Conservation (phyloP, 2,113 vertebrate genomes). For the Dolichotis patagonum region DNA sequence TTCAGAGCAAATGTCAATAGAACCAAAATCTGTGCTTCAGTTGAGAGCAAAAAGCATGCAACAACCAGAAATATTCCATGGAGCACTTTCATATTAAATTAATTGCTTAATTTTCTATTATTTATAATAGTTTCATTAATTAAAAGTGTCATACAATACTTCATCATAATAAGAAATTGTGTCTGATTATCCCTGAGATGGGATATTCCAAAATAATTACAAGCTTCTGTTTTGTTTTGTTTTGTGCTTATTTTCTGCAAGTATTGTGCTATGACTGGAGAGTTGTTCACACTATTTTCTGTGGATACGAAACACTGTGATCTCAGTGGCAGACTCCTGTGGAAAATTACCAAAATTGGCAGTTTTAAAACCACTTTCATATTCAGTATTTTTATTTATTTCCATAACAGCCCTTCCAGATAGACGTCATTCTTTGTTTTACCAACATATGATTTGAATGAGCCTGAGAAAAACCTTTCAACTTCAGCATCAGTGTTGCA, state of each 20-base stretch:
- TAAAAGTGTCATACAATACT: background rate
- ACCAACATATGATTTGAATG: background rate
- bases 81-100: background rate
- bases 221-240: background rate
- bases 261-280: background rate
- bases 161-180: background rate
- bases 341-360: no score
- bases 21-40: background rate
- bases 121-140: background rate
- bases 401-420: background rate
- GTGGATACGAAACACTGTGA: background rate
- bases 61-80: background rate
- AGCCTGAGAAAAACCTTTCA: background rate
- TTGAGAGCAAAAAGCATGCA: background rate
- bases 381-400: background rate
- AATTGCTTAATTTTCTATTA: background rate
- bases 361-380: background rate
- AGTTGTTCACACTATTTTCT: background rate
- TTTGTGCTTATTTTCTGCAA: background rate
- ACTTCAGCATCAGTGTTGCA: accelerated
- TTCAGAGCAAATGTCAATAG: background rate
- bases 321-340: background rate
- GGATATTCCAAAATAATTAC: background rate
- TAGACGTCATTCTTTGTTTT: background rate
- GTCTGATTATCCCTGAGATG: background rate